These are phyloP conservation scores for Crambe crambe DNA, from an alignment of 37 sponge, comb jelly and placozoan species.

Conservation along the genomic window DNA sequence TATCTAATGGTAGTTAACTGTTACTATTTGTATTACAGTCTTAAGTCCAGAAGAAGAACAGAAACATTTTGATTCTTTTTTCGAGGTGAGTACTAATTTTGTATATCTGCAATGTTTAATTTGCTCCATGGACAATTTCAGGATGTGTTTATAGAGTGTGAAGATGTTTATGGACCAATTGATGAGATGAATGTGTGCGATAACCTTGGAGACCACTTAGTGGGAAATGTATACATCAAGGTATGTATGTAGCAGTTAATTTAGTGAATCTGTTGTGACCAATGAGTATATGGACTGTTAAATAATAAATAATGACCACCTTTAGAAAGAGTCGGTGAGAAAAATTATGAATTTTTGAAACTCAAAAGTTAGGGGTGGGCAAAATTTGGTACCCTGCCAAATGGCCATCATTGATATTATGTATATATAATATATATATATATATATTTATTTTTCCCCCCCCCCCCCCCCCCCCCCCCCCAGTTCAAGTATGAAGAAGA, in stretches of 20 bases:
- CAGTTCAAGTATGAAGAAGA: conserved; percentile 90
- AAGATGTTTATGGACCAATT: conserved; percentile 91
- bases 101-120: not conserved
- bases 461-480: too few relatives aligned
- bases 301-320: not conserved
- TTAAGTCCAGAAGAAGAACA: conserved; percentile 83
- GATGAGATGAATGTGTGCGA: conserved; percentile 99
- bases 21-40: not conserved
- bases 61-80: conserved; percentile 89
- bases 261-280: too few relatives aligned
- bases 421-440: too few relatives aligned
- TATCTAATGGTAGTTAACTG: too few relatives aligned
- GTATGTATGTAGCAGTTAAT: conserved; percentile 35
- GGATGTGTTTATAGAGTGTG: conserved; percentile 96
- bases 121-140: not conserved
- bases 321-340: not conserved
- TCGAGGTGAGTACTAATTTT: conserved; percentile 53
- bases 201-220: conserved; percentile 96
- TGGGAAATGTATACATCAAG: conserved; percentile 98
- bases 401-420: too few relatives aligned
- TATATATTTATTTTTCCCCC: too few relatives aligned
- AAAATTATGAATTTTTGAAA: too few relatives aligned
- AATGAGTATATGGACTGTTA: not conserved
- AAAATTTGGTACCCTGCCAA: too few relatives aligned
- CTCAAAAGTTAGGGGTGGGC: too few relatives aligned